A percentile compares a stretch with the other conserved stretches of the same genome.
Evolutionary conservation across 2,113 vertebrate species (phyloP).

Genomic region (Pteropus alecto): DNA sequence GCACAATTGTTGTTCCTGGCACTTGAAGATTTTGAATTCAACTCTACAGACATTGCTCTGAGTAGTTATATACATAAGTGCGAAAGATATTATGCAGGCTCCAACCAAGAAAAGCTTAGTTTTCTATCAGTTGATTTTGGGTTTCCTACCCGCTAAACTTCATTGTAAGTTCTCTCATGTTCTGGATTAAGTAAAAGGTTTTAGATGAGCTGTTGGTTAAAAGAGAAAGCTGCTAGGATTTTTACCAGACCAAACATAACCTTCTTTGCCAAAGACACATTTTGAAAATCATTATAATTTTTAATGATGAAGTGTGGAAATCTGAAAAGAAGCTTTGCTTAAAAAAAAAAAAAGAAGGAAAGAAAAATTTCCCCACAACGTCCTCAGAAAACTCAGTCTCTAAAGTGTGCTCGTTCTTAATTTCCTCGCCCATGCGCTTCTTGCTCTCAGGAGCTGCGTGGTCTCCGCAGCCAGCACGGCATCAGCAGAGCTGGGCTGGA

Average conservation of each 20-base stretch:
- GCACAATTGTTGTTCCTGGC: constrained; percentile 81
- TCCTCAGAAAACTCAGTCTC: background rate
- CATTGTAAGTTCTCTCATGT: background rate
- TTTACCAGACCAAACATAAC: constrained; percentile 66
- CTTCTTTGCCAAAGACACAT: constrained; percentile 62
- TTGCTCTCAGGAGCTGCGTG: background rate
- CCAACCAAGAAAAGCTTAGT: constrained; percentile 75
- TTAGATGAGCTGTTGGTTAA: constrained; percentile 64
- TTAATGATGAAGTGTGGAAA: constrained; percentile 48
- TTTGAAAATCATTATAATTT: constrained; percentile 69
- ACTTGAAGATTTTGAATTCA: constrained; percentile 71
- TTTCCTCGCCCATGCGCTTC: background rate
- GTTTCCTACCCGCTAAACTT: background rate
- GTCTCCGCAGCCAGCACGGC: background rate
- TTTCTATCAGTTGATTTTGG: constrained; percentile 74
- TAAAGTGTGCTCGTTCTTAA: background rate
- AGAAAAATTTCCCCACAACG: constrained; percentile 6
- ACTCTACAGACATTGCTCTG: constrained; percentile 63
- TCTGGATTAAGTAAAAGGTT: constrained; percentile 70
- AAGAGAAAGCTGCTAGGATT: background rate
- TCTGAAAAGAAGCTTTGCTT: constrained; percentile 33
- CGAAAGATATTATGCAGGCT: constrained; percentile 77
- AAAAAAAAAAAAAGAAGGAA: background rate
- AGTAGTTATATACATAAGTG: constrained; percentile 74
- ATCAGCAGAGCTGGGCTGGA: background rate